A percentile compares a stretch with the other conserved stretches of the same genome.
phyloP scores from a whole-genome alignment of 1,140 invertebrate genomes.

The Cephus cinctus region DNA sequence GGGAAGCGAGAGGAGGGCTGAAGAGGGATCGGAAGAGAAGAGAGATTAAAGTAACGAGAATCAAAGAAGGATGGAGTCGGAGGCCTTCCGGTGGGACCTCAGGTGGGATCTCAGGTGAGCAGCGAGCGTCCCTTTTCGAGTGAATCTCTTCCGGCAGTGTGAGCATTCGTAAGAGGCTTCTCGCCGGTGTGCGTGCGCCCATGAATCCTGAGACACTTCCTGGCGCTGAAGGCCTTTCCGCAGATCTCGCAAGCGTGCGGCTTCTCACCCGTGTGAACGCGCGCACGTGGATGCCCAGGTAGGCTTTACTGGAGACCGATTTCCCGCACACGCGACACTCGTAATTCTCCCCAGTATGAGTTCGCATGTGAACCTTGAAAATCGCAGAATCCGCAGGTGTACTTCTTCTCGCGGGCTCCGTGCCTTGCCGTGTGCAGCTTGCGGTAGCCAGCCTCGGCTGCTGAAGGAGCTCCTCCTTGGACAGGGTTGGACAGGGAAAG shows the following conservation, averaged over 20 bases:
- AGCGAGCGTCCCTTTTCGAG: slow-evolving; percentile 61
- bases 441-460: too few relatives aligned
- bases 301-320: slow-evolving; percentile 61
- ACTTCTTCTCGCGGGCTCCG: slow-evolving; percentile 51
- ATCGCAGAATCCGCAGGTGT: slow-evolving; percentile 51
- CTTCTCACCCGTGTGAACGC: slow-evolving; percentile 70
- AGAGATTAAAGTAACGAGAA: too few relatives aligned
- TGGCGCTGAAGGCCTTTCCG: slow-evolving; percentile 69
- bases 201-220: slow-evolving; percentile 73
- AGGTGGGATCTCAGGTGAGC: slow-evolving; percentile 58
- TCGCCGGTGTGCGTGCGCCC: slow-evolving; percentile 71
- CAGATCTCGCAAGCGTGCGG: slow-evolving; percentile 74
- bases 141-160: slow-evolving; percentile 73
- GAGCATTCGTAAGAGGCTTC: slow-evolving; percentile 64
- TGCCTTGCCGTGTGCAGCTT: slow-evolving; percentile 83
- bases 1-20: too few relatives aligned
- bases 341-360: slow-evolving; percentile 33
- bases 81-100: too few relatives aligned
- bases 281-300: slow-evolving; percentile 53
- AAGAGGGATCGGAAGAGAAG: too few relatives aligned
- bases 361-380: slow-evolving; percentile 65
- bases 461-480: too few relatives aligned
- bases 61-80: too few relatives aligned
- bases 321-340: slow-evolving; percentile 62
- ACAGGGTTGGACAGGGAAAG: slow-evolving; percentile 74